Percentiles rank a stretch among this genome's conserved stretches.
phyloP scores from a whole-genome alignment of 2,113 vertebrate genomes.

The Trogon surrucura region DNA sequence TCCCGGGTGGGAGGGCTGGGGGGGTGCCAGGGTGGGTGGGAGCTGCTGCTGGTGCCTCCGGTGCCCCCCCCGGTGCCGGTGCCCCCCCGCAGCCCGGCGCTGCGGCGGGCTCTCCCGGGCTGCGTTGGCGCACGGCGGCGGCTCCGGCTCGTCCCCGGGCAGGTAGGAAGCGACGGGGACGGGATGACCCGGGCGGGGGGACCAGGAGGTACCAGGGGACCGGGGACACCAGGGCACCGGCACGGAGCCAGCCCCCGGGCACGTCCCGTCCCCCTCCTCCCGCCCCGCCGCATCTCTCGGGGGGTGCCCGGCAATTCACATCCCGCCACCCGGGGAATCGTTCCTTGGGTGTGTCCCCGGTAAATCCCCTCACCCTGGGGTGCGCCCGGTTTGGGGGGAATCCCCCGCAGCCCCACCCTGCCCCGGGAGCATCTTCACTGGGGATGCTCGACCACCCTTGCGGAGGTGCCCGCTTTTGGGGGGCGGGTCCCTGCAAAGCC shows the following conservation, averaged over 20 bases:
- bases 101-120: neutral
- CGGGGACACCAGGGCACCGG: neutral
- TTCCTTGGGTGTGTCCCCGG: neutral
- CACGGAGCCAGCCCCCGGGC: neutral
- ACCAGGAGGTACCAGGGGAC: neutral
- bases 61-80: neutral
- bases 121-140: neutral
- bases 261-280: neutral
- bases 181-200: too few relatives aligned
- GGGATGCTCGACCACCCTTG: neutral
- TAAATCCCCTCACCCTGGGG: neutral
- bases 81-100: neutral
- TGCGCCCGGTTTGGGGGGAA: neutral
- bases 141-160: neutral
- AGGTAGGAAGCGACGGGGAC: neutral
- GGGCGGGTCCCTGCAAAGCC: neutral
- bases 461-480: neutral
- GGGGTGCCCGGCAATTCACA: neutral
- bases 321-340: neutral
- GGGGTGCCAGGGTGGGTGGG: neutral
- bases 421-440: neutral
- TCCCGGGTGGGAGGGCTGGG: neutral
- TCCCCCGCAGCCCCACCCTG: neutral
- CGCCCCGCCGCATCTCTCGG: neutral
- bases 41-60: neutral